Percentiles rank a stretch among this genome's conserved stretches.
Evolutionary conservation across 2,113 vertebrate species (phyloP).

Genomic region (Potamarius usumacintae): DNA sequence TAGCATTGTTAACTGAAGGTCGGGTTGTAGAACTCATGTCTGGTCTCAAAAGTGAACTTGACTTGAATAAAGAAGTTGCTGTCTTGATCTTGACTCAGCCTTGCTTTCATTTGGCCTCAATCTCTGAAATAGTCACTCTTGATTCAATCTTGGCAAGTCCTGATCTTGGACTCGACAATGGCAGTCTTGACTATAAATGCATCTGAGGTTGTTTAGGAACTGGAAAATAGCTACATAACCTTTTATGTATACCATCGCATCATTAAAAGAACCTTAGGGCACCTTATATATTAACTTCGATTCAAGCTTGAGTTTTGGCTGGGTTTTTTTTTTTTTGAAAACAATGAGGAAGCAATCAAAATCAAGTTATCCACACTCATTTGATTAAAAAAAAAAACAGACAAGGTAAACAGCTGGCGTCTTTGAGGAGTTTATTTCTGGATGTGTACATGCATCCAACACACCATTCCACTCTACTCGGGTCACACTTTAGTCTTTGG

Average conservation of each 20-base stretch:
- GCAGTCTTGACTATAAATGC: background rate
- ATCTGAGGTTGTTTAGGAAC: background rate
- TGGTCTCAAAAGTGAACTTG: background rate
- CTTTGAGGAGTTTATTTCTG: constrained; percentile 32
- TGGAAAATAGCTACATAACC: background rate
- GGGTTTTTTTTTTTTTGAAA: background rate
- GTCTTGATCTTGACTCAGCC: background rate
- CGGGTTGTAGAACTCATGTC: background rate
- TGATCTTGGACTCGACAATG: background rate
- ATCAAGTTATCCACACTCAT: background rate
- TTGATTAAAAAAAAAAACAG: background rate
- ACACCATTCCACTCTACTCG: background rate
- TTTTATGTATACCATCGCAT: background rate
- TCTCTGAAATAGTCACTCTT: background rate
- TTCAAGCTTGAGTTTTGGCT: background rate
- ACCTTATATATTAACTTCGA: background rate
- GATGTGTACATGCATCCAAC: background rate
- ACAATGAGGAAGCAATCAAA: background rate
- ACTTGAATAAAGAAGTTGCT: background rate
- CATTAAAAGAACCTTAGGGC: background rate
- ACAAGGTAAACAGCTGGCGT: background rate
- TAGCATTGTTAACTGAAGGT: background rate
- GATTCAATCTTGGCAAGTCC: background rate
- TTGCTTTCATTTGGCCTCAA: background rate
- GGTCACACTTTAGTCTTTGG: constrained; percentile 27